phyloP scores from a whole-genome alignment of 2,888 invertebrate genomes.

The Vesta saturnalis region DNA sequence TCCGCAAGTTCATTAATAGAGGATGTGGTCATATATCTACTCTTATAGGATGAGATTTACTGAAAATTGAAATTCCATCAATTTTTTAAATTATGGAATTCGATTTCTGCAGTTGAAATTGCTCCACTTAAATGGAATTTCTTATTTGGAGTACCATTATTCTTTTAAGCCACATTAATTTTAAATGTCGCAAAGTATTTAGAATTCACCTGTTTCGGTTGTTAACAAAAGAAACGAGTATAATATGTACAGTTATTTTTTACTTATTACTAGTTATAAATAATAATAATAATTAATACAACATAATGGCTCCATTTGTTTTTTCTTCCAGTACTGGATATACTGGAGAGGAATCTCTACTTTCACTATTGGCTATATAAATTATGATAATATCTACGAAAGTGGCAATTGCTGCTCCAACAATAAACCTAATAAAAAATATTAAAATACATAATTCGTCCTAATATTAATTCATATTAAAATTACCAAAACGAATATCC shows the following conservation, averaged over 20 bases:
- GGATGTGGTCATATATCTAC: too few species aligned
- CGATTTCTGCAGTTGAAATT: too few species aligned
- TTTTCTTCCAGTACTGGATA: slow-evolving; percentile 80
- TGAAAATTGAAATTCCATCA: too few species aligned
- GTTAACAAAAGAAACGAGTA: too few species aligned
- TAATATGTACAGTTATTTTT: slow-evolving; percentile 1
- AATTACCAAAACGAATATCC: slow-evolving; percentile 91
- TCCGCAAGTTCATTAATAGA: too few species aligned
- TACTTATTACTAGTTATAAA: slow-evolving; percentile 27
- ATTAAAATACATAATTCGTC: background rate
- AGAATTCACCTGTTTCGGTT: too few species aligned
- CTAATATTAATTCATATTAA: slow-evolving; percentile 35
- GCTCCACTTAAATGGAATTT: too few species aligned
- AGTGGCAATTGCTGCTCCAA: slow-evolving; percentile 75
- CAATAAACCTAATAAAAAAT: slow-evolving; percentile 71
- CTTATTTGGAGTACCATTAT: too few species aligned
- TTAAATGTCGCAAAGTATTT: too few species aligned
- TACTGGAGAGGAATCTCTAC: slow-evolving; percentile 70
- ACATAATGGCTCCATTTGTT: slow-evolving; percentile 85
- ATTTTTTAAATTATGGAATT: too few species aligned
- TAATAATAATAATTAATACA: slow-evolving; percentile 67
- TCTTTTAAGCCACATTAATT: too few species aligned
- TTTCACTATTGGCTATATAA: slow-evolving; percentile 75
- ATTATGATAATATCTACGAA: slow-evolving; percentile 79
- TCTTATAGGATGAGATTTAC: too few species aligned